These are phyloP conservation scores for Chelonus insularis DNA, from an alignment of 1,140 invertebrate genomes.

Conservation along the genomic window DNA sequence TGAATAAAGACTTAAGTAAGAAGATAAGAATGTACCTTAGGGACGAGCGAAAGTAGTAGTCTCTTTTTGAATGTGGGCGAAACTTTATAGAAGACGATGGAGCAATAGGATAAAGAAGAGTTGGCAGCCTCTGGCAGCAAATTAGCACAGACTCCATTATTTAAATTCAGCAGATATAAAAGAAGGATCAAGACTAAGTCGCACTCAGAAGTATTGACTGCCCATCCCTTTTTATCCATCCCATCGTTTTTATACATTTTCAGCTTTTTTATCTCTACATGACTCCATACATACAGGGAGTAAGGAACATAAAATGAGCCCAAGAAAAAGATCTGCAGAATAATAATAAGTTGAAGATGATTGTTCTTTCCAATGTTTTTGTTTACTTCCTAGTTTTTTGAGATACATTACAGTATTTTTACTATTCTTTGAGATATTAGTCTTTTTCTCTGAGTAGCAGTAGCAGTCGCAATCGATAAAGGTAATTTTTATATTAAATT, in stretches of 20 bases:
- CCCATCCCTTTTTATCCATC: slow-evolving; percentile 36
- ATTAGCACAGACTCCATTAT: slow-evolving; percentile 49
- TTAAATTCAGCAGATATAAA: slow-evolving; percentile 52
- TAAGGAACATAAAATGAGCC: background rate
- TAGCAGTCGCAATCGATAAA: too few species aligned
- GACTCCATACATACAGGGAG: slow-evolving; percentile 2
- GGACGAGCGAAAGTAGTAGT: background rate
- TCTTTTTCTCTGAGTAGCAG: too few species aligned
- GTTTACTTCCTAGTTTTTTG: too few species aligned
- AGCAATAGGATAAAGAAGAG: background rate
- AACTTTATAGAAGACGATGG: background rate
- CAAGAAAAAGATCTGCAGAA: slow-evolving; percentile 38
- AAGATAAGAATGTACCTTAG: background rate
- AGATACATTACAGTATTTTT: too few species aligned
- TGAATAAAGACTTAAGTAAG: background rate
- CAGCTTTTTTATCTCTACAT: background rate
- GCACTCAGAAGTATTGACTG: slow-evolving; percentile 52
- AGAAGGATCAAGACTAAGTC: slow-evolving; percentile 51
- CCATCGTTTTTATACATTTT: slow-evolving; percentile 19
- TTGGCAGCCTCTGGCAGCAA: slow-evolving; percentile 25
- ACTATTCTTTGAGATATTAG: too few species aligned
- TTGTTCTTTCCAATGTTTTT: background rate
- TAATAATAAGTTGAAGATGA: slow-evolving; percentile 21
- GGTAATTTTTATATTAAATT: too few species aligned
- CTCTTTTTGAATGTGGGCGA: background rate